Evolutionary conservation across 2,888 invertebrate species (phyloP).

Genomic region (Desoria tigrina): DNA sequence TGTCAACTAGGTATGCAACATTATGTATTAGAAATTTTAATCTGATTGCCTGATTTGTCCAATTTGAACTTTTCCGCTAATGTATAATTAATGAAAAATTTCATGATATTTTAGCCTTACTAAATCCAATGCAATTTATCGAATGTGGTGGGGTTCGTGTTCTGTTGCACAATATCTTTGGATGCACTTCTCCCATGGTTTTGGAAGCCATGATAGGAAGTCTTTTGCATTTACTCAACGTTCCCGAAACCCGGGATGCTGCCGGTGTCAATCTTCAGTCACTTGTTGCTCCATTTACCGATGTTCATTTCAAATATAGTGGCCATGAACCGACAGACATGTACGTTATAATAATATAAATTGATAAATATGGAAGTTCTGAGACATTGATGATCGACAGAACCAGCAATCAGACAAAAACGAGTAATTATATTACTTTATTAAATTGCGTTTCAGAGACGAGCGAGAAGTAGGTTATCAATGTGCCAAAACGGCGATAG

Average conservation of each 20-base stretch:
- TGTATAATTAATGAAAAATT: conserved; percentile 30
- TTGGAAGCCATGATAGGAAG: conserved; percentile 88
- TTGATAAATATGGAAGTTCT: background rate
- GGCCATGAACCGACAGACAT: conserved; percentile 50
- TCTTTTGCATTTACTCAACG: conserved; percentile 79
- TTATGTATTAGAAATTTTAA: too few species aligned
- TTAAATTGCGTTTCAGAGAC: conserved; percentile 56
- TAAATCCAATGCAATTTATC: conserved; percentile 79
- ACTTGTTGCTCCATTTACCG: conserved; percentile 90
- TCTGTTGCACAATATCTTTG: conserved; percentile 75
- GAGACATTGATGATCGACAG: background rate
- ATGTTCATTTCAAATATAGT: conserved; percentile 70
- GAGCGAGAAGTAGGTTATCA: conserved; percentile 78
- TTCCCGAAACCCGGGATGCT: conserved; percentile 74
- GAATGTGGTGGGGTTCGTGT: conserved; percentile 80
- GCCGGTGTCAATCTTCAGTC: conserved; percentile 80
- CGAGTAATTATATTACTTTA: background rate
- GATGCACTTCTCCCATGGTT: conserved; percentile 83
- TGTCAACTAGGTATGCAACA: conserved; percentile 77
- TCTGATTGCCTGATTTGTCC: background rate
- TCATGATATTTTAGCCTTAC: conserved; percentile 64
- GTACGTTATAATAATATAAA: conserved; percentile 18
- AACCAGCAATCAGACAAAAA: background rate
- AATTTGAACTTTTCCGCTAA: conserved; percentile 4
- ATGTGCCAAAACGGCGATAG: conserved; percentile 74